phyloP scores from a whole-genome alignment of 64 coral and sea anemone species.

The Anthopleura sola region DNA sequence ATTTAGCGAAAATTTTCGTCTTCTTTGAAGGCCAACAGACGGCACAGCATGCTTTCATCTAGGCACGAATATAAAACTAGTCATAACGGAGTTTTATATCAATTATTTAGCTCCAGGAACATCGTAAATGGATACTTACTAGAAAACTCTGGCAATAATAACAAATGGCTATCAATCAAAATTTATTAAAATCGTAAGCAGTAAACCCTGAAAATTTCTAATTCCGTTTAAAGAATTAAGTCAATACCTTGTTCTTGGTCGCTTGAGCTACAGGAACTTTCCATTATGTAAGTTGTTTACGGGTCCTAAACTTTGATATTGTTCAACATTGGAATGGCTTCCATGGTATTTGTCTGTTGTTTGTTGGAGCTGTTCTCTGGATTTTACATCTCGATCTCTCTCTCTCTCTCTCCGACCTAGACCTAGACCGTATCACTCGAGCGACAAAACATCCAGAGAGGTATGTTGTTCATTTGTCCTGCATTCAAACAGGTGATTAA shows the following conservation, averaged over 20 bases:
- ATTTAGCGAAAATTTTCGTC: not conserved
- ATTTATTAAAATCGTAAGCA: not conserved
- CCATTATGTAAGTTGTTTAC: not conserved
- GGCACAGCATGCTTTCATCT: not conserved
- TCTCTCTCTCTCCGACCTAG: too few species aligned
- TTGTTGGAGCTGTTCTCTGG: not conserved
- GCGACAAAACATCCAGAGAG: not conserved
- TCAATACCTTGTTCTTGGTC: constrained; percentile 15
- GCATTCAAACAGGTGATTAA: constrained; percentile 39
- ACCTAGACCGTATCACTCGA: not conserved
- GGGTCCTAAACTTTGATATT: not conserved
- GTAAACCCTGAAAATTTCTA: not conserved
- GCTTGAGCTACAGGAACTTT: constrained; percentile 9
- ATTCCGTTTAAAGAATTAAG: not conserved
- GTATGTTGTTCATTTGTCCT: constrained; percentile 15
- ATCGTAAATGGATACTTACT: not conserved
- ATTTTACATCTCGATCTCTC: not conserved
- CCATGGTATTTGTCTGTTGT: not conserved
- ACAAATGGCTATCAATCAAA: not conserved
- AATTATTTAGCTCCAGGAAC: constrained; percentile 1
- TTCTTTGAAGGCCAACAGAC: too few species aligned
- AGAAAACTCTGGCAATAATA: too few species aligned
- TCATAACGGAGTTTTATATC: not conserved
- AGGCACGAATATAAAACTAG: not conserved
- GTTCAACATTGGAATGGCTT: not conserved